Evolutionary conservation across 2,797 vertebrate genomes (phyloP).

Genomic region (Carapus acus): DNA sequence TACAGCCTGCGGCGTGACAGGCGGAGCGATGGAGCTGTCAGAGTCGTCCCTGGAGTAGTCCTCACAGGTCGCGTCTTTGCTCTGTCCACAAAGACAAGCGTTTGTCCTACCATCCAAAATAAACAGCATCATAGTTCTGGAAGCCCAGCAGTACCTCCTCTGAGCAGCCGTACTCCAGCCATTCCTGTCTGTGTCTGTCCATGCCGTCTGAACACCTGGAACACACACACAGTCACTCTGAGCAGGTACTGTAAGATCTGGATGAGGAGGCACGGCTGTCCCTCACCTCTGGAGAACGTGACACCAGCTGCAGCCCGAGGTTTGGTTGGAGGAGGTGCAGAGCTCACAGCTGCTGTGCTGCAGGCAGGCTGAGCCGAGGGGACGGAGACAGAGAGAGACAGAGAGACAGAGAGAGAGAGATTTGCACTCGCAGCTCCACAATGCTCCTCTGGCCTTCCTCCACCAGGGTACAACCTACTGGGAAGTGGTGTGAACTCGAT

Average conservation of each 20-base stretch:
- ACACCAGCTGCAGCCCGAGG: slow-evolving; percentile 91
- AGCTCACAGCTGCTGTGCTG: slow-evolving; percentile 80
- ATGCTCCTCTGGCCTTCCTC: no score
- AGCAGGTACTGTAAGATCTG: no score
- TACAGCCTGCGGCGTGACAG: slow-evolving; percentile 43
- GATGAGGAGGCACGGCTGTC: neutral
- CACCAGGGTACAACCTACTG: slow-evolving; percentile 76
- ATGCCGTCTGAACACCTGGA: slow-evolving; percentile 92
- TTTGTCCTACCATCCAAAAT: no score
- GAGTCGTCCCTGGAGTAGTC: slow-evolving; percentile 65
- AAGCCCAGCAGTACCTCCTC: slow-evolving; percentile 71
- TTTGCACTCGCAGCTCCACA: neutral
- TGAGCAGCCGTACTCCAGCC: slow-evolving; percentile 83
- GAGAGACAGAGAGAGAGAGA: slow-evolving; percentile 1
- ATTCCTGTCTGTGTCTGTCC: slow-evolving; percentile 92
- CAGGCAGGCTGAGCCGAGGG: slow-evolving; percentile 79
- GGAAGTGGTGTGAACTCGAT: slow-evolving; percentile 88
- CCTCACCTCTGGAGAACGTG: slow-evolving; percentile 87
- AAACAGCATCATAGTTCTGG: no score
- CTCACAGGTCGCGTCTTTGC: slow-evolving; percentile 73
- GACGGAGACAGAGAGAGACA: neutral
- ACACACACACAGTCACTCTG: slow-evolving; percentile 15
- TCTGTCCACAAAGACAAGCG: slow-evolving; percentile 65
- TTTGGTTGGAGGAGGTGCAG: slow-evolving; percentile 78
- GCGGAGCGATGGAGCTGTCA: slow-evolving; percentile 58